Evolutionary conservation across 2,797 vertebrate species (phyloP).

Genomic region (Crotalus adamanteus): DNA sequence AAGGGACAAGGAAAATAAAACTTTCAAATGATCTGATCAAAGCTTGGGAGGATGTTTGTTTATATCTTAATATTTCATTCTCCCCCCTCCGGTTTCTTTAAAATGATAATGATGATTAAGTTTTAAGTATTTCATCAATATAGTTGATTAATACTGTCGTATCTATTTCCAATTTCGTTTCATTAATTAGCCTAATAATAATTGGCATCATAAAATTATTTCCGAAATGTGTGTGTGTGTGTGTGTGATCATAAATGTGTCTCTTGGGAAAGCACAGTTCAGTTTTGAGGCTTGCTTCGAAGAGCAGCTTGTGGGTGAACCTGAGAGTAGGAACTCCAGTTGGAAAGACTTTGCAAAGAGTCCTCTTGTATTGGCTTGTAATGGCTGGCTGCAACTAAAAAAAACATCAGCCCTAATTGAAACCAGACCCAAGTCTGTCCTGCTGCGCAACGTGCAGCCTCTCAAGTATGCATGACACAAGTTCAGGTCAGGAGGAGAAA

Average conservation of each 20-base stretch:
- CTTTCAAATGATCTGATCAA: background rate
- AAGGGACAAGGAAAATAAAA: background rate
- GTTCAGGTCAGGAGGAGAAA: slow-evolving; percentile 16
- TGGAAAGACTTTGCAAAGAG: slow-evolving; percentile 10
- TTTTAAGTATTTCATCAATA: background rate
- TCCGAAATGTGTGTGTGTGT: background rate
- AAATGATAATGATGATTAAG: background rate
- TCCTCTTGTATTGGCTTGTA: slow-evolving; percentile 4
- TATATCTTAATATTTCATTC: background rate
- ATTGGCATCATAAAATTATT: background rate
- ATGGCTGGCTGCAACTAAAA: slow-evolving; percentile 21
- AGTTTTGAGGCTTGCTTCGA: background rate
- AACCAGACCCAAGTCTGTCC: slow-evolving; percentile 9
- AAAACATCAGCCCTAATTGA: slow-evolving; percentile 7
- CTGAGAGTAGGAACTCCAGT: background rate
- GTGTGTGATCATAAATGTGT: background rate
- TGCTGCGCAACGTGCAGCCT: background rate
- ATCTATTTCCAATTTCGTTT: background rate
- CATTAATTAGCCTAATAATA: background rate
- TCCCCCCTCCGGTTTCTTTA: background rate
- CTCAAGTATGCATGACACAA: slow-evolving; percentile 5
- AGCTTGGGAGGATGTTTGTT: background rate
- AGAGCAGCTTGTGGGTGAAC: background rate
- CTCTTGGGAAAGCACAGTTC: background rate
- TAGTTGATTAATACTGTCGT: background rate